A percentile compares a stretch with the other conserved stretches of the same genome.
Conservation (phyloP, 2,113 vertebrate species). For the Burhinus oedicnemus region DNA sequence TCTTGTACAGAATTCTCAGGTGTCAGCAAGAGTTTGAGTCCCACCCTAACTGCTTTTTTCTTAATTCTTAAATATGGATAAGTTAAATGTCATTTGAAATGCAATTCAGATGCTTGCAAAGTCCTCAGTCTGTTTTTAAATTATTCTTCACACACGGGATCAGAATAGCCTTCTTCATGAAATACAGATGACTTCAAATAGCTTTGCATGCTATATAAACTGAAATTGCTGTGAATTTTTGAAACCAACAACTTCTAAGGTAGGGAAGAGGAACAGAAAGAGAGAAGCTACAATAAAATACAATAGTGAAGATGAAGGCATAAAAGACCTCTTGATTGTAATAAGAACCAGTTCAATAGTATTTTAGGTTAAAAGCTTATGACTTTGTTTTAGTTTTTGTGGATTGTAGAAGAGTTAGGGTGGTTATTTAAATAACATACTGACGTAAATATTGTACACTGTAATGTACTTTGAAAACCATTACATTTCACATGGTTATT, state of each 20-base stretch:
- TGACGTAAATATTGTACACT: conserved; percentile 57
- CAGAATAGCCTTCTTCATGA: conserved; percentile 39
- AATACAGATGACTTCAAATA: not conserved
- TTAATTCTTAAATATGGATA: not conserved
- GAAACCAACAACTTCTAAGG: not conserved
- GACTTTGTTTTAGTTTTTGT: not conserved
- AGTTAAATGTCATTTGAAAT: conserved; percentile 2
- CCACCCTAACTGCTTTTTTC: not conserved
- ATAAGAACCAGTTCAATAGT: not conserved
- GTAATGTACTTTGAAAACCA: conserved; percentile 53
- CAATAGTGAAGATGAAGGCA: not conserved
- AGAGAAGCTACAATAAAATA: conserved; percentile 62
- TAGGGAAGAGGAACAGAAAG: conserved; percentile 75
- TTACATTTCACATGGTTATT: conserved; percentile 76
- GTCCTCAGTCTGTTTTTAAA: not conserved
- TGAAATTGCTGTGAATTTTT: conserved; percentile 22
- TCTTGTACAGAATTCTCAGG: not conserved
- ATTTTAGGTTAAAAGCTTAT: not conserved
- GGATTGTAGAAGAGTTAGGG: not conserved
- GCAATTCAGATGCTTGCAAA: not conserved
- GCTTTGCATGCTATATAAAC: not conserved
- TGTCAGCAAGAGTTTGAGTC: not conserved
- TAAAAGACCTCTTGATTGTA: not conserved
- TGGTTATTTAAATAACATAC: not conserved
- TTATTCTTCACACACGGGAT: conserved; percentile 13